phyloP scores from a whole-genome alignment of 2,113 vertebrate species.

The Butorides virescens region DNA sequence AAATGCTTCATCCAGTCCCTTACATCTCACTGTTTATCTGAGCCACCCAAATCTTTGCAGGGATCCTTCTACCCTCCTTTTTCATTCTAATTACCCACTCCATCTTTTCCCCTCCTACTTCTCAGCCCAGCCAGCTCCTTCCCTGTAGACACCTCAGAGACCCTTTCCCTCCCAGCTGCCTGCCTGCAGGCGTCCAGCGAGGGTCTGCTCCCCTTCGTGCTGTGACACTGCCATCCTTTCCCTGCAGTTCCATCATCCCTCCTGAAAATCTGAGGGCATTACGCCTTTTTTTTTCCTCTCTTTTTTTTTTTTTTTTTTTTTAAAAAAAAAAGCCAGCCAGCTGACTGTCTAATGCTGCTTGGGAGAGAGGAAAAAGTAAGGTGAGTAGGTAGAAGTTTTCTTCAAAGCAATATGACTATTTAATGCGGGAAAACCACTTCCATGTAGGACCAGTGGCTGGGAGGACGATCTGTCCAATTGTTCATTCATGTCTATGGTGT shows the following conservation, averaged over 20 bases:
- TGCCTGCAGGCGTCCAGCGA: neutral
- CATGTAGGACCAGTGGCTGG: neutral
- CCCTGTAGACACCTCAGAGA: neutral
- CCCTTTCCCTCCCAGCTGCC: neutral
- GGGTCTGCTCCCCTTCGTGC: neutral
- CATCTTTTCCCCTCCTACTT: neutral
- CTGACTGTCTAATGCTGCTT: neutral
- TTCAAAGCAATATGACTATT: neutral
- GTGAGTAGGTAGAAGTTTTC: neutral
- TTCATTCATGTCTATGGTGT: neutral
- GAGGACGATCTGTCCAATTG: fast-evolving
- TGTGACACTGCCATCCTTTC: neutral
- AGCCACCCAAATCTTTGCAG: neutral
- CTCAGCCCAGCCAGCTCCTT: neutral
- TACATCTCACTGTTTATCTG: neutral
- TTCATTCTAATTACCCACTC: neutral
- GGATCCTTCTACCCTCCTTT: neutral
- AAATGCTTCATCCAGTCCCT: neutral
- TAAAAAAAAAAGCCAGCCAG: neutral
- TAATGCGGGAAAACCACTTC: neutral
- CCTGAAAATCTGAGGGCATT: neutral
- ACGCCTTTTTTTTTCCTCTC: neutral
- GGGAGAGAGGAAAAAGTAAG: neutral
- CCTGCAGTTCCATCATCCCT: neutral
- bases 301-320: neutral